A percentile compares a stretch with the other conserved stretches of the same genome.
phyloP scores from a whole-genome alignment of 2,113 vertebrate genomes.

The Melanostigma gelatinosum region DNA sequence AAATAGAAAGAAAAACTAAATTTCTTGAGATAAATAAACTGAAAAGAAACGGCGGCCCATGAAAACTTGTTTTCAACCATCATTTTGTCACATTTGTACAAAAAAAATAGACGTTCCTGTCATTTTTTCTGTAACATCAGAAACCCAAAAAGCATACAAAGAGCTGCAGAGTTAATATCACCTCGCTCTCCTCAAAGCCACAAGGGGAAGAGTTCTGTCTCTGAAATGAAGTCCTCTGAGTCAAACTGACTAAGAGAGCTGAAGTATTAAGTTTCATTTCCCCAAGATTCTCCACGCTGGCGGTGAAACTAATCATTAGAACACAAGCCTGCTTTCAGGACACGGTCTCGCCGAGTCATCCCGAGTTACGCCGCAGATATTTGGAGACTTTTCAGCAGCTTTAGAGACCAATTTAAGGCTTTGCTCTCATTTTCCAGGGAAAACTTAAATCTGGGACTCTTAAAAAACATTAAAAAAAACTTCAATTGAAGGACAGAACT shows the following conservation, averaged over 20 bases:
- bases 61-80: slow-evolving; percentile 87
- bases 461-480: background rate
- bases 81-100: slow-evolving; percentile 91
- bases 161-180: slow-evolving; percentile 85
- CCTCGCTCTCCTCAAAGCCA: slow-evolving; percentile 45
- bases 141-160: slow-evolving; percentile 88
- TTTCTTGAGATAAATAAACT: slow-evolving; percentile 93
- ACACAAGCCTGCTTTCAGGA: slow-evolving; percentile 29
- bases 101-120: slow-evolving; percentile 91
- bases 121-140: slow-evolving; percentile 82
- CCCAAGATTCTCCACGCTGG: slow-evolving; percentile 7
- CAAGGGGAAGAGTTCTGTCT: slow-evolving; percentile 37
- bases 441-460: background rate
- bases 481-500: slow-evolving; percentile 33
- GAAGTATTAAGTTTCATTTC: slow-evolving; percentile 34
- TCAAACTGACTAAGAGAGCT: slow-evolving; percentile 9
- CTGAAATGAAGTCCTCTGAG: slow-evolving; percentile 6
- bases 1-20: slow-evolving; percentile 70
- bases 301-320: slow-evolving; percentile 4
- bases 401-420: slow-evolving; percentile 59
- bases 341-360: background rate
- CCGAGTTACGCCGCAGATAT: slow-evolving; percentile 21
- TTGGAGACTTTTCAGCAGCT: slow-evolving; percentile 36
- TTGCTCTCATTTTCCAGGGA: slow-evolving; percentile 45
- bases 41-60: slow-evolving; percentile 84